Percentiles rank a stretch among this genome's conserved stretches.
These are phyloP conservation scores for Trichopria drosophilae DNA, from an alignment of 2,888 invertebrate genomes.

Conservation along the genomic window DNA sequence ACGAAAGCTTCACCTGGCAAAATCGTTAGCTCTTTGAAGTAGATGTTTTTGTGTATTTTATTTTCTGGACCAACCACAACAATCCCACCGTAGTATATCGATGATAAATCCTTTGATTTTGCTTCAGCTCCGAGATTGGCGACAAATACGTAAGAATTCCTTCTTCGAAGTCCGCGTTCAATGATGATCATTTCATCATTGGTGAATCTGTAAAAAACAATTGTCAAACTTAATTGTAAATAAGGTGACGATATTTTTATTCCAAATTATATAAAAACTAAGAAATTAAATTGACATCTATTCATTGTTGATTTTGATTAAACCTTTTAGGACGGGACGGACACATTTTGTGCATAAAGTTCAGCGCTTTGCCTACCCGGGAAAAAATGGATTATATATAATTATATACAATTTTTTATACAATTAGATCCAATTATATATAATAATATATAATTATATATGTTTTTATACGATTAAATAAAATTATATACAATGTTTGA, in stretches of 20 bases:
- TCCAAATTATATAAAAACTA: no score
- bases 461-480: constrained; percentile 7
- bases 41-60: constrained; percentile 57
- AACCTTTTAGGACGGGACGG: no score
- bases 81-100: constrained; percentile 75
- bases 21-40: constrained; percentile 62
- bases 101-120: constrained; percentile 72
- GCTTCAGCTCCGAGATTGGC: constrained; percentile 69
- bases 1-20: constrained; percentile 68
- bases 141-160: constrained; percentile 75
- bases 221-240: no score
- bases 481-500: no score
- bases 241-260: no score
- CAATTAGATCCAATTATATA: no score
- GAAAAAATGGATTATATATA: no score
- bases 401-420: no score
- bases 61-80: constrained; percentile 63
- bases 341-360: no score
- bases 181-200: constrained; percentile 69
- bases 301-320: constrained; percentile 4
- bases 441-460: no score
- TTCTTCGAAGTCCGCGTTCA: constrained; percentile 78
- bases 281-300: constrained; percentile 1
- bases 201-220: constrained; percentile 61
- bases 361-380: no score